phyloP scores from a whole-genome alignment of 2,888 invertebrate genomes.

The Amphipoea oculea region DNA sequence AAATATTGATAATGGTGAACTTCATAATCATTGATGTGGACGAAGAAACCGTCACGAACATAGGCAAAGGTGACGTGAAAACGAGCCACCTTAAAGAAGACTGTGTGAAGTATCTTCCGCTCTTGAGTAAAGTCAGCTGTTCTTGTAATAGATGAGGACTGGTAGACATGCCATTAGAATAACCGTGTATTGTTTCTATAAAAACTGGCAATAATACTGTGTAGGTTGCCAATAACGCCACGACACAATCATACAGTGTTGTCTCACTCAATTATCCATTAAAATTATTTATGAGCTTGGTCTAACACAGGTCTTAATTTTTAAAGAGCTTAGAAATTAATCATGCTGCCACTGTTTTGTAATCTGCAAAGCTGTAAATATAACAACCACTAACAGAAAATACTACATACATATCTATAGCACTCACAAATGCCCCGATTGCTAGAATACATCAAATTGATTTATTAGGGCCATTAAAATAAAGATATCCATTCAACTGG shows the following conservation, averaged over 20 bases:
- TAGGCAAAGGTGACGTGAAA: slow-evolving; percentile 23
- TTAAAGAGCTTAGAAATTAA: neutral
- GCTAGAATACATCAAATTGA: slow-evolving; percentile 22
- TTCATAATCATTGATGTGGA: slow-evolving; percentile 8
- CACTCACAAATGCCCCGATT: neutral
- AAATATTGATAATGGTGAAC: slow-evolving; percentile 23
- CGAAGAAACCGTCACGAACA: neutral
- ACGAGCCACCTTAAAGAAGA: slow-evolving; percentile 52
- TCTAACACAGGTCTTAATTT: neutral
- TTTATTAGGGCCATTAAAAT: slow-evolving; percentile 25
- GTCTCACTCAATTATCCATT: neutral
- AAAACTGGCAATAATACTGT: neutral
- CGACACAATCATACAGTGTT: neutral
- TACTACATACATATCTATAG: neutral
- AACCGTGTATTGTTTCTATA: slow-evolving; percentile 10
- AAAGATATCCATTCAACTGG: slow-evolving; percentile 16
- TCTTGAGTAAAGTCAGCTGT: slow-evolving; percentile 44
- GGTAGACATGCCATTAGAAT: neutral
- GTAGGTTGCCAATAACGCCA: neutral
- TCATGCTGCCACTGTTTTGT: neutral
- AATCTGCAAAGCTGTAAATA: slow-evolving; percentile 1
- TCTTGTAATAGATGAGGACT: neutral
- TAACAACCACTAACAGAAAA: neutral
- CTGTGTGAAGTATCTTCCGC: slow-evolving; percentile 71
- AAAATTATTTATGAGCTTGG: neutral